These are phyloP conservation scores for Parauchenoglanis punctatus DNA, from an alignment of 2,797 vertebrate genomes.

Conservation along the genomic window DNA sequence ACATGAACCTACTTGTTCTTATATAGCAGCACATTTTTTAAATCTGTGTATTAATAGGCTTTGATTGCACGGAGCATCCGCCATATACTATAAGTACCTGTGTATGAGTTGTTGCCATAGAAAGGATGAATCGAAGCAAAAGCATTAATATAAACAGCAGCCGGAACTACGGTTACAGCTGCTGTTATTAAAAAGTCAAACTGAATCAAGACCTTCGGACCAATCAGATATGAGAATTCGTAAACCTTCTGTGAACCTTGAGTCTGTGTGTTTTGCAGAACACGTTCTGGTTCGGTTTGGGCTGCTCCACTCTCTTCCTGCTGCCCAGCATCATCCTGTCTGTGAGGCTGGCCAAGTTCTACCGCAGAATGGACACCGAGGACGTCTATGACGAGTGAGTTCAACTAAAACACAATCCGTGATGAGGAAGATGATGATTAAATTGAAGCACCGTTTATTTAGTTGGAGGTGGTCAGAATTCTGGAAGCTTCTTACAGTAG, in stretches of 20 bases:
- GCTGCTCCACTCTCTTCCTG: constrained; percentile 85
- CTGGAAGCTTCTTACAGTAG: constrained; percentile 27
- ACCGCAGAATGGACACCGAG: constrained; percentile 96
- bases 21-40: no score
- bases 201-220: neutral
- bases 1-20: neutral
- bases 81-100: neutral
- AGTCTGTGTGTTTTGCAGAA: constrained; percentile 77
- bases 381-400: constrained; percentile 98
- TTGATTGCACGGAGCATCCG: neutral
- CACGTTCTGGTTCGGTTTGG: constrained; percentile 94
- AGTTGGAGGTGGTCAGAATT: constrained; percentile 1
- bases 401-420: neutral
- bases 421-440: neutral
- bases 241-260: neutral
- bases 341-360: constrained; percentile 92
- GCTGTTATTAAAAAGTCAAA: no score
- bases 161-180: neutral
- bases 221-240: neutral
- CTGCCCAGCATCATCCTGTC: constrained; percentile 91
- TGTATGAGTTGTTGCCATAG: neutral
- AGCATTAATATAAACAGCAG: neutral
- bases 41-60: neutral
- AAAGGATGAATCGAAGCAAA: neutral
- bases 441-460: neutral